phyloP scores from a whole-genome alignment of 2,113 vertebrate genomes.

The Formicarius rufipectus region DNA sequence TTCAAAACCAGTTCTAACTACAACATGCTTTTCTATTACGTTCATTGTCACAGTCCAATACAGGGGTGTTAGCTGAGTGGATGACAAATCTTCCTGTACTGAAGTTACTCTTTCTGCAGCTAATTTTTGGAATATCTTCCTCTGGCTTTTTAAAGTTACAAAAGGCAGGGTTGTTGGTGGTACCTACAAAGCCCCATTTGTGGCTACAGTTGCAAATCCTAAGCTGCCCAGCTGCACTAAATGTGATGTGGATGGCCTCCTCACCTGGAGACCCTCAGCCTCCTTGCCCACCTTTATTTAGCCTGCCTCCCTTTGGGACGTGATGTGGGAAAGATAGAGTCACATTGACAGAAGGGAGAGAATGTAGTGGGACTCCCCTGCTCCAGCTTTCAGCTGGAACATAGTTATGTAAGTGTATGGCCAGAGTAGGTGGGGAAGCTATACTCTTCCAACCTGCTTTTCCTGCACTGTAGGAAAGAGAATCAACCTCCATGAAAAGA shows the following conservation, averaged over 20 bases:
- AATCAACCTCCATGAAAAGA: not conserved
- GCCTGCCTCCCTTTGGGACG: not conserved
- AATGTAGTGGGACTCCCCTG: not conserved
- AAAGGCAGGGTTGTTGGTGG: not conserved
- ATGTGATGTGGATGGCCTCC: not conserved
- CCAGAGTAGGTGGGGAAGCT: not conserved
- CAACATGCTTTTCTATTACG: not conserved
- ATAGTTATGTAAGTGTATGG: accelerated
- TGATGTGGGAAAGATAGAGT: not conserved
- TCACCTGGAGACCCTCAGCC: not conserved
- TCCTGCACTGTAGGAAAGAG: not conserved
- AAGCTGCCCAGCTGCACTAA: not conserved
- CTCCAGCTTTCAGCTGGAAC: not conserved
- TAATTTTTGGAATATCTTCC: not conserved
- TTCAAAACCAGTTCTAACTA: conserved; percentile 48
- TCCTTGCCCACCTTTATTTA: not conserved
- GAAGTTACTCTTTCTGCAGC: not conserved
- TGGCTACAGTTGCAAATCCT: not conserved
- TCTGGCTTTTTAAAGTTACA: accelerated
- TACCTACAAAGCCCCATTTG: accelerated
- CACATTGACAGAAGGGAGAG: not conserved
- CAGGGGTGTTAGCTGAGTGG: not conserved
- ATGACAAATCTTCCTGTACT: not conserved
- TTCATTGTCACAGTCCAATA: not conserved
- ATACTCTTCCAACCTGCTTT: not conserved